Conservation (phyloP, 2,113 vertebrate genomes). For the Periophthalmus modestus region DNA sequence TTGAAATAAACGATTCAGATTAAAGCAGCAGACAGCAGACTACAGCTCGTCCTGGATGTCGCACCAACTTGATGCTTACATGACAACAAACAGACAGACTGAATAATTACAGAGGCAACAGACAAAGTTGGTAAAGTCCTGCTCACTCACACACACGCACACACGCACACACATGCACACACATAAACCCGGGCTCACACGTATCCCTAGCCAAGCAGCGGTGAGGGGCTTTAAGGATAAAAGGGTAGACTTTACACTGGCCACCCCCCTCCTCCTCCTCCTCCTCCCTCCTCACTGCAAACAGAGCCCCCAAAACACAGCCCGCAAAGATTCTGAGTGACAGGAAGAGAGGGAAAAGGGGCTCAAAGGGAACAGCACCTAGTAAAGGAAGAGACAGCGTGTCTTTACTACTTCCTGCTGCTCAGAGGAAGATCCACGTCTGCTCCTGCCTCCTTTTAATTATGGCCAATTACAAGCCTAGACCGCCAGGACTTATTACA, state of each 20-base stretch:
- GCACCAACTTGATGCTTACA: slow-evolving; percentile 37
- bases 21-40: slow-evolving; percentile 32
- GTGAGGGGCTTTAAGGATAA: slow-evolving; percentile 53
- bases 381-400: slow-evolving; percentile 71
- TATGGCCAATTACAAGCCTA: slow-evolving; percentile 77
- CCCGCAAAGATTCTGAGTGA: slow-evolving; percentile 61
- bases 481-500: slow-evolving; percentile 74
- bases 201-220: slow-evolving; percentile 6
- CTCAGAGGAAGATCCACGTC: slow-evolving; percentile 68
- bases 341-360: slow-evolving; percentile 55
- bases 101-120: slow-evolving; percentile 66
- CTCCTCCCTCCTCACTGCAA: slow-evolving; percentile 21
- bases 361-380: slow-evolving; percentile 67
- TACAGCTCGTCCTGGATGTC: slow-evolving; percentile 16
- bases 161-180: slow-evolving; percentile 24
- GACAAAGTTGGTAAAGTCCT: slow-evolving; percentile 40
- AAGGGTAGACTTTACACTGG: slow-evolving; percentile 53
- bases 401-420: slow-evolving; percentile 74
- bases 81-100: slow-evolving; percentile 59
- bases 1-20: slow-evolving; percentile 10
- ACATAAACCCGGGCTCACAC: slow-evolving; percentile 20
- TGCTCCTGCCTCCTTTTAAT: slow-evolving; percentile 76
- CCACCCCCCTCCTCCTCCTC: slow-evolving; percentile 12
- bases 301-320: slow-evolving; percentile 49
- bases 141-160: not conserved